phyloP scores from a whole-genome alignment of 2,113 vertebrate genomes.

The Edolisoma coerulescens region DNA sequence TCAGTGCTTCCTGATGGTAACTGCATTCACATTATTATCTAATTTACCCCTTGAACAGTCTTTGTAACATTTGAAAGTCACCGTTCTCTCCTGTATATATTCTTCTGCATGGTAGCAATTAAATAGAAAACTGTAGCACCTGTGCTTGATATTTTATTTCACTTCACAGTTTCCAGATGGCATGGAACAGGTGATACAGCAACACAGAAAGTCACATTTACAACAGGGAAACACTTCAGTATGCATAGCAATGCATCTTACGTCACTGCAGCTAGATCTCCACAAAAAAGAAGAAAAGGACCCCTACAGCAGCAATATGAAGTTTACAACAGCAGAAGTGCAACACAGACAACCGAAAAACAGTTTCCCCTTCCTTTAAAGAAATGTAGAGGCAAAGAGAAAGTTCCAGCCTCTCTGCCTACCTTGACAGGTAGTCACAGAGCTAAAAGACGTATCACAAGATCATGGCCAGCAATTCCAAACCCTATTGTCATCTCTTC shows the following conservation, averaged over 20 bases:
- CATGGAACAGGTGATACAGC: neutral
- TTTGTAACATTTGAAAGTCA: neutral
- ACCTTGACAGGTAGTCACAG: neutral
- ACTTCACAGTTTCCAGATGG: neutral
- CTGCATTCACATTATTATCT: neutral
- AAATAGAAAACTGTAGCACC: neutral
- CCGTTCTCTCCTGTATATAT: rapidly evolving
- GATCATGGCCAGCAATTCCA: neutral
- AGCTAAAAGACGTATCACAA: rapidly evolving
- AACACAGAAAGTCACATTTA: neutral
- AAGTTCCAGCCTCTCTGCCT: neutral
- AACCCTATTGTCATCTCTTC: neutral
- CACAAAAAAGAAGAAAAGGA: neutral
- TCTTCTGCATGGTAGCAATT: neutral
- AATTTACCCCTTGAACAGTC: neutral
- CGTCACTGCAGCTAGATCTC: neutral
- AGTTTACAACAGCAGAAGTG: neutral
- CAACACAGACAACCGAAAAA: rapidly evolving
- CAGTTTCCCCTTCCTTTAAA: neutral
- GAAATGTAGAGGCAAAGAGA: neutral
- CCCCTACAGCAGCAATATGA: neutral
- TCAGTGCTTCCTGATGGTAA: neutral
- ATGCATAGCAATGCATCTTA: too few species aligned
- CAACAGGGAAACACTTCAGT: neutral
- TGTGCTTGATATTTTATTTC: slow-evolving; percentile 8